Base-by-base conservation (phyloP, 2,797 vertebrate genomes). In the Pagetopsis macropterus region DNA sequence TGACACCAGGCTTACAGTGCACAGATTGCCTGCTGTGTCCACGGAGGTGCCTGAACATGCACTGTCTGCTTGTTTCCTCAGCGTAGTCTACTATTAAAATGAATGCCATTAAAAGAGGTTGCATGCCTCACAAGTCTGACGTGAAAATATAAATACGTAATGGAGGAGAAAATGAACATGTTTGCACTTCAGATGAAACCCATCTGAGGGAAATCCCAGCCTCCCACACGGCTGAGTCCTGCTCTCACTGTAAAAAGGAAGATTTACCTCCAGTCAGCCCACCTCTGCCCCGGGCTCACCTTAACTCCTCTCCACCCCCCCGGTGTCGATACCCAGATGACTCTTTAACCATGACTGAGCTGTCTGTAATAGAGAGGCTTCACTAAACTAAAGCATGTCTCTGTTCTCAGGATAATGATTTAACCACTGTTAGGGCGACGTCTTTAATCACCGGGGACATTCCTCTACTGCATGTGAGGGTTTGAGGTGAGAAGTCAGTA, bases 341-440 rank as follows among this genome's bases (percentile, higher is more conserved):
- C 55, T 70, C 57, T 82, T 70, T 70, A 87, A 76, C 79, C 63
- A 68, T 69, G 65, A 87, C 55, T 0, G 46, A 82, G 72, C 13
- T 58, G 37, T 5, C 70, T 58, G 60, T 76, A 80, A 82, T 78
- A 68, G 77, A 81, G 71, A 78, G 43, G 57, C 16, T 0, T 75
- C 37, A 44, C 81, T 69, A 60, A 76, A 66, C 72, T 64, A 23
- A 82, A 81, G 65, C 65, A 60, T 58, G 41, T 65, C 27, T 19
- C 23, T 68, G 61, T 43, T 72, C 52, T 60, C 45, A 41, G 21
- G 63, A 17, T 0, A 9, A 70, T 46, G 64, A 73, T 87, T 79
- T 56, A 72, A 56, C 31, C 3, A 9, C 61, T 51, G 68, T 45
- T 19, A 21, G 52, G 40, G 66, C 23, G 59, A 44, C 65, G 37